Evolutionary conservation across 2,113 vertebrate species (phyloP), one percentile per base, ranked within the genome.

Genomic region (Rhinoderma darwinii): DNA sequence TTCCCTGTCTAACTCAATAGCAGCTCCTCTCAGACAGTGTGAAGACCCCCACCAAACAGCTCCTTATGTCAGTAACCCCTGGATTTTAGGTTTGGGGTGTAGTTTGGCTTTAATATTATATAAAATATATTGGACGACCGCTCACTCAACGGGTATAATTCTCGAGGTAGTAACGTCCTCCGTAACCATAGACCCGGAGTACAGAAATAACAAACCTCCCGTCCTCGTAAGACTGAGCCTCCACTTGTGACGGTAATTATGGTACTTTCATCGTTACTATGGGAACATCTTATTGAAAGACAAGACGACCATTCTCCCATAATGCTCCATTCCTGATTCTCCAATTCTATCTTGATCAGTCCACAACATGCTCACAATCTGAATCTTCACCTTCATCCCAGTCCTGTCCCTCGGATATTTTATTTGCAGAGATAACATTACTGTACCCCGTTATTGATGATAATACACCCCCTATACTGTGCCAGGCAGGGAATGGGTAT

Each of bases 231-330:
- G 15, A 2, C 35, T 1, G 11, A 17, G 7, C 27, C 32, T 25
- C 39, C 59, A 30, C 39, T 82, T 82, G n/a, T 27, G 82, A 17
- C 70, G 9, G 41, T 75, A 56, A 84, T 84, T 74, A 75, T 32
- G 50, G 70, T 30, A 59, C 70, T 84, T 75, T n/a, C 51, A 84
- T 59, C 7, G 70, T 84, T 59, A 43, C 83, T 27, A 84, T 84
- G 66, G 83, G 51, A 84, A 84, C 83, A 10, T n/a, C 44, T 84
- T 61, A 59, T 61, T 43, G 83, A 59, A 54, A 59, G 20, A 41
- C 35, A 68, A 35, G 39, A 41, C 27, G 20, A 70, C 32, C 25
- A 20, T 1, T 0, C 14, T 59, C 82, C 83, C 83, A 61, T 43
- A 30, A 59, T 84, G 70, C 70, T 27, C 20, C 41, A 15, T 14